A percentile compares a stretch with the other conserved stretches of the same genome.
Evolutionary conservation across 2,113 vertebrate genomes (phyloP).

Genomic region (Corapipo altera): DNA sequence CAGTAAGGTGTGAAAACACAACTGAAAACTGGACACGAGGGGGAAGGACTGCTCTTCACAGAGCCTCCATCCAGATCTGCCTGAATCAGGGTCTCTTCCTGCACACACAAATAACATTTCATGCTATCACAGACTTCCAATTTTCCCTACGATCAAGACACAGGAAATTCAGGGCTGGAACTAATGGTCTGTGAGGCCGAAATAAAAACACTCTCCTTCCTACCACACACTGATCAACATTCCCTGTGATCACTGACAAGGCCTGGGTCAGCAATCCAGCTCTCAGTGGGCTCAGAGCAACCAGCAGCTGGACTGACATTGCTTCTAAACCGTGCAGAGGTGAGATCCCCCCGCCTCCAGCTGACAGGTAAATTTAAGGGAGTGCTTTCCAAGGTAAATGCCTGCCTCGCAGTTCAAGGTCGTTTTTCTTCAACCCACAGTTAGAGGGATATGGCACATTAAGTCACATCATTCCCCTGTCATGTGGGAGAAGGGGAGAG

Average conservation of each 20-base stretch:
- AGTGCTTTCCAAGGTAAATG: conserved; percentile 3
- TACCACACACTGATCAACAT: neutral
- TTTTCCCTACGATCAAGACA: neutral
- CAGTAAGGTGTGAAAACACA: accelerated
- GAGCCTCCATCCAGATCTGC: neutral
- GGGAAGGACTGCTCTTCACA: neutral
- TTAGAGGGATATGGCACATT: conserved; percentile 11
- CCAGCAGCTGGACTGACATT: neutral
- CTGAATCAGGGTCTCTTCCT: neutral
- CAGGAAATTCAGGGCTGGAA: neutral
- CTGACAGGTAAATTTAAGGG: conserved; percentile 28
- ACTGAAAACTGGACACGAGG: neutral
- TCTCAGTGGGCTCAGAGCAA: neutral
- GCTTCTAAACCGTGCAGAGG: neutral
- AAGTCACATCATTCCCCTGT: conserved; percentile 1
- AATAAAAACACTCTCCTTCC: neutral
- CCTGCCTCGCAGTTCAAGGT: conserved; percentile 44
- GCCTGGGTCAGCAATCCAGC: neutral
- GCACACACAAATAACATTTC: neutral
- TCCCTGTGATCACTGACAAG: neutral
- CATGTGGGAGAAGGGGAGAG: neutral
- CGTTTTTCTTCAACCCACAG: conserved; percentile 10
- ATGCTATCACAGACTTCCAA: neutral
- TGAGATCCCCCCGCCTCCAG: neutral
- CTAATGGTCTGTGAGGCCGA: neutral